phyloP scores from a whole-genome alignment of 2,113 vertebrate species.

The Nibea coibor region DNA sequence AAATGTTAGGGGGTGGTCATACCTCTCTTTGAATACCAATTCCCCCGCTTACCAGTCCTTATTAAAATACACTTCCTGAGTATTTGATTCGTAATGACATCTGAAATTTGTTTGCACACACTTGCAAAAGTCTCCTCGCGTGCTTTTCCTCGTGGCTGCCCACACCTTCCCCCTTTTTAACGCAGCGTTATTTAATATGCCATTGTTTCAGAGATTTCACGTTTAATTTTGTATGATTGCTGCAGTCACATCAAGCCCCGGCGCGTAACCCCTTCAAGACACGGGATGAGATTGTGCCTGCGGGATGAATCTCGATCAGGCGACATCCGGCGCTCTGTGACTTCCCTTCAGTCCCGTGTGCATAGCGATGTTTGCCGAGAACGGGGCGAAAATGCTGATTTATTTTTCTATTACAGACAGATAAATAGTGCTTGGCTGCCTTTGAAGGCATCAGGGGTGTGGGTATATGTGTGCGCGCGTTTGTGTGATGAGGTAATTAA shows the following conservation, averaged over 20 bases:
- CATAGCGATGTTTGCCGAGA: not conserved
- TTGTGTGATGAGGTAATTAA: slow-evolving; percentile 54
- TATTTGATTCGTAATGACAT: slow-evolving; percentile 41
- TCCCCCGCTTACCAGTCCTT: slow-evolving; percentile 10
- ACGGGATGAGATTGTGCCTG: slow-evolving; percentile 33
- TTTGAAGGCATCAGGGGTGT: slow-evolving; percentile 26
- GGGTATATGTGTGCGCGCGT: not conserved
- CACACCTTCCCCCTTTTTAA: not conserved
- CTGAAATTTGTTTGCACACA: not conserved
- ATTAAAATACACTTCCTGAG: slow-evolving; percentile 36
- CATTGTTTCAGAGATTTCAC: slow-evolving; percentile 33
- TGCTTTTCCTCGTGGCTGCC: slow-evolving; percentile 21
- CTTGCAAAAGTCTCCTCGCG: not conserved
- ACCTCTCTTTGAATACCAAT: slow-evolving; percentile 37
- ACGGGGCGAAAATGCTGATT: slow-evolving; percentile 35
- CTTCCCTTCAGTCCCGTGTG: slow-evolving; percentile 11
- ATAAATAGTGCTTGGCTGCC: slow-evolving; percentile 43
- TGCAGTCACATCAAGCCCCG: slow-evolving; percentile 21
- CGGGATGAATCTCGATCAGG: slow-evolving; percentile 61
- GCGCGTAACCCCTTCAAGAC: slow-evolving; percentile 31
- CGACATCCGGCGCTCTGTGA: not conserved
- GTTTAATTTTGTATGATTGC: slow-evolving; percentile 37
- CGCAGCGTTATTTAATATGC: slow-evolving; percentile 34
- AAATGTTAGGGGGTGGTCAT: not conserved
- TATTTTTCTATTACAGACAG: slow-evolving; percentile 56